Evolutionary conservation across 2,113 vertebrate genomes (phyloP).

Genomic region (Cololabis saira): DNA sequence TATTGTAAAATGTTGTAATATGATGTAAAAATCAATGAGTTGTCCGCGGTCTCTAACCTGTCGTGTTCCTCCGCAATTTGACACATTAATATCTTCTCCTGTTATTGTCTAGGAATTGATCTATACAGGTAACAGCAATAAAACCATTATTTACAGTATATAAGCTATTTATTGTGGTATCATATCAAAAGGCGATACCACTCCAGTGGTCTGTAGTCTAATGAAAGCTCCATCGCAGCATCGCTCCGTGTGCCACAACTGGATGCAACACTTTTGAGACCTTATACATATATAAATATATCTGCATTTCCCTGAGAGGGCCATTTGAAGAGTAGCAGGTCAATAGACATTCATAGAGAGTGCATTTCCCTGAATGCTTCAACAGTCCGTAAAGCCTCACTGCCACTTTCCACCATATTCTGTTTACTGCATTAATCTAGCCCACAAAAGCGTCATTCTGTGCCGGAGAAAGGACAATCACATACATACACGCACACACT

Average conservation of each 20-base stretch:
- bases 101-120: too few relatives aligned
- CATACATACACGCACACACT: constrained; percentile 19
- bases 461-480: constrained; percentile 54
- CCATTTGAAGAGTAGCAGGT: constrained; percentile 75
- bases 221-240: constrained; percentile 31
- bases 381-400: constrained; percentile 61
- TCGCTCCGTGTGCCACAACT: constrained; percentile 41
- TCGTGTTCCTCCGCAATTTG: too few relatives aligned
- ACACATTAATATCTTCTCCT: too few relatives aligned
- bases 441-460: constrained; percentile 72
- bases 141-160: neutral
- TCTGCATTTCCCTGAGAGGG: constrained; percentile 55
- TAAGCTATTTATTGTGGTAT: neutral
- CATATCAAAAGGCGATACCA: constrained; percentile 1
- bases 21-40: too few relatives aligned
- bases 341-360: constrained; percentile 80
- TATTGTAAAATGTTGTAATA: too few relatives aligned
- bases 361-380: constrained; percentile 74
- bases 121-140: neutral
- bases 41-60: too few relatives aligned
- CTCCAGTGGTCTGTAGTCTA: constrained; percentile 7
- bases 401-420: constrained; percentile 74
- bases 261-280: constrained; percentile 53
- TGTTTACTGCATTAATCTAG: constrained; percentile 80
- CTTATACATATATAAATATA: constrained; percentile 21